phyloP scores from a whole-genome alignment of 1,140 invertebrate species.

The Neuroterus valhalla region DNA sequence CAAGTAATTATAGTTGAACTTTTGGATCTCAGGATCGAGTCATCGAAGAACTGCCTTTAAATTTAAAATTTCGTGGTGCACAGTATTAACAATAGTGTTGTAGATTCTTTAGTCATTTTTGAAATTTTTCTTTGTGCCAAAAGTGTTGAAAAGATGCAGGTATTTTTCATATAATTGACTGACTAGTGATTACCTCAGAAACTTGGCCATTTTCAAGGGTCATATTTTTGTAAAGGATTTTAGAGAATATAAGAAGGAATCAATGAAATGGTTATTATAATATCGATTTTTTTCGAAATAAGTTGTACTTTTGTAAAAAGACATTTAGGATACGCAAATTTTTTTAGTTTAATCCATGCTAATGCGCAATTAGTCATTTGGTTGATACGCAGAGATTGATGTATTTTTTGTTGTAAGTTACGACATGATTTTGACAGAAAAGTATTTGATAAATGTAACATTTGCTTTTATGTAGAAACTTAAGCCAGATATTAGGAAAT shows the following conservation, averaged over 20 bases:
- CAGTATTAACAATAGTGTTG: not conserved
- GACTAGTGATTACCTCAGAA: not conserved
- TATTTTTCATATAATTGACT: not conserved
- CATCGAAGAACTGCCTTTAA: conserved; percentile 1
- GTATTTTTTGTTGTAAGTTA: not conserved
- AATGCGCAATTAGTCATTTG: not conserved
- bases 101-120: not conserved
- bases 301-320: conserved; percentile 5
- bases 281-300: conserved; percentile 10
- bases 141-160: not conserved
- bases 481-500: not conserved
- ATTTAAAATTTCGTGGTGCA: not conserved
- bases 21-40: not conserved
- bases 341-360: not conserved
- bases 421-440: not conserved
- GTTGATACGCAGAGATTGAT: not conserved
- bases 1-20: not conserved
- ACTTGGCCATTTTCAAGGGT: not conserved
- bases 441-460: not conserved
- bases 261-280: not conserved
- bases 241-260: not conserved
- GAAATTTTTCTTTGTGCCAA: not conserved
- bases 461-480: not conserved
- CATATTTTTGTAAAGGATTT: conserved; percentile 9
- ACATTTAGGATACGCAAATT: not conserved